These are phyloP conservation scores for Agelastica alni DNA, from an alignment of 2,888 invertebrate genomes.

Conservation along the genomic window DNA sequence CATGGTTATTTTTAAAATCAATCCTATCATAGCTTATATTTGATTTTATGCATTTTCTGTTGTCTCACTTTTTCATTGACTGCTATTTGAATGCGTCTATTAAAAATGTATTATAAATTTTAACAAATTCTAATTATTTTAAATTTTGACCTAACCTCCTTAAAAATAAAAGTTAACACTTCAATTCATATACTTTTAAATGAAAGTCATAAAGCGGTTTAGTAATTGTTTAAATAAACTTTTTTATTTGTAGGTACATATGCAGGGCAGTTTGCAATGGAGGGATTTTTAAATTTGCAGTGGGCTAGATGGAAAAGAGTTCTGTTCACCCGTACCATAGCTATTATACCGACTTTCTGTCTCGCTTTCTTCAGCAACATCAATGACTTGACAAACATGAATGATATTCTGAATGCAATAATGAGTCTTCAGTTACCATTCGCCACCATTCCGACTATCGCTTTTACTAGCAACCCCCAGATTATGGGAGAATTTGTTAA, in stretches of 20 bases:
- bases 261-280: slow-evolving; percentile 89
- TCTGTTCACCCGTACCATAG: slow-evolving; percentile 77
- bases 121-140: too few relatives aligned
- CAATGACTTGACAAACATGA: slow-evolving; percentile 76
- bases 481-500: slow-evolving; percentile 88
- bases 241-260: slow-evolving; percentile 63
- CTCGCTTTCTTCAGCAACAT: slow-evolving; percentile 71
- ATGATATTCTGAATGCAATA: slow-evolving; percentile 82
- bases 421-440: slow-evolving; percentile 89
- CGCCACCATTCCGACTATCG: slow-evolving; percentile 82
- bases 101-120: not conserved
- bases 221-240: too few relatives aligned
- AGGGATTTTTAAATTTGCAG: slow-evolving; percentile 82
- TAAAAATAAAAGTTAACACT: too few relatives aligned
- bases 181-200: too few relatives aligned
- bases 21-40: not conserved
- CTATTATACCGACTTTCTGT: slow-evolving; percentile 75
- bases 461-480: slow-evolving; percentile 76
- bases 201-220: too few relatives aligned
- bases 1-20: too few relatives aligned
- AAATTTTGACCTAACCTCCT: too few relatives aligned
- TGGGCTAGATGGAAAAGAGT: slow-evolving; percentile 90
- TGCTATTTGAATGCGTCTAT: not conserved
- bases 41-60: too few relatives aligned
- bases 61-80: not conserved